Evolutionary conservation across 2,797 vertebrate genomes (phyloP), one percentile per base, ranked within the genome.

Genomic region (Fistularia tabacaria): DNA sequence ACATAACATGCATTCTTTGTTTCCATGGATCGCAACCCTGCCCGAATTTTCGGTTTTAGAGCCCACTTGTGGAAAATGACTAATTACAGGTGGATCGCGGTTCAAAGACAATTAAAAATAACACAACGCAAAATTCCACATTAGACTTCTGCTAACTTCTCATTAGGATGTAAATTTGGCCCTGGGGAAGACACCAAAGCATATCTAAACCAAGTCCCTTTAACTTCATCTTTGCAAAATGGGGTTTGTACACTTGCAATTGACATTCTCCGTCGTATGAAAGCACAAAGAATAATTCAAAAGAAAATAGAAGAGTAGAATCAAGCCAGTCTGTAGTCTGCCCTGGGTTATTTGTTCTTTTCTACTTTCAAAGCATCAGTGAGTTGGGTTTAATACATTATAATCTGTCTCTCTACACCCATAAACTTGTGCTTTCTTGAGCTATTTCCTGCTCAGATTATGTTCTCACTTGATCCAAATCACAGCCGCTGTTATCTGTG

Each of bases 381-480:
- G 82, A 73, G 72, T 83, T 83, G 80, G 79, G 81, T 79, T 83
- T 81, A 80, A 84, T 72, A 85, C 59, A 50, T 76, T 75, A 81
- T 85, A 82, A 84, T 85, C 83, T 70, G 72, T 72, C 79, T 79
- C 79, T 49, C 51, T 76, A 73, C 80, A 74, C 79, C 82, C 80
- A 80, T 82, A 88, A 88, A 85, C 67, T 77, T 71, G 66, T 71
- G 79, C 66, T 64, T 79, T 84, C 74, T 56, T 37, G 65, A 78
- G 81, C 78, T 83, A 85, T 88, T 88, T 88, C 86, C 82, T 85
- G 79, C 79, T 76, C 67, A 79, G 85, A 87, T 85, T 85, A 79
- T 61, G 68, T 70, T 76, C 70, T 72, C 54, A 38, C 80, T 77
- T 44, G 43, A 10, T 45, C 66, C 67, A 66, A 56, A 72, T 77